phyloP scores from a whole-genome alignment of 2,113 vertebrate genomes.

The Melanostigma gelatinosum region DNA sequence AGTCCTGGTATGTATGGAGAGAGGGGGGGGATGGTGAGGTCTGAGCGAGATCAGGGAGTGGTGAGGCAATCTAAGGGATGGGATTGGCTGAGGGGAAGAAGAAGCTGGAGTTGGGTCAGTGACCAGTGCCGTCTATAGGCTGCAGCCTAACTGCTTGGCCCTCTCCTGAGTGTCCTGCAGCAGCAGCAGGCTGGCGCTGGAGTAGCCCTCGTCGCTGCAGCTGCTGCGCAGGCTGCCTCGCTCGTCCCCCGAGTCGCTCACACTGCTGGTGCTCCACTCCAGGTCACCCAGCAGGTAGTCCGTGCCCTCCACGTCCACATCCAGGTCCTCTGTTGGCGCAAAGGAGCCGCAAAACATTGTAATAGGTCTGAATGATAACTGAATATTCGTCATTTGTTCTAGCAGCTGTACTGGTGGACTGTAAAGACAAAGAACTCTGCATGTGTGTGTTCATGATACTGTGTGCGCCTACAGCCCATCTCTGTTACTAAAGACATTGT shows the following conservation, averaged over 20 bases:
- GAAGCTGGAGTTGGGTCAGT: conserved; percentile 25
- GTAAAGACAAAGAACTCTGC: background rate
- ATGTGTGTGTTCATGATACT: background rate
- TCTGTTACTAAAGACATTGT: background rate
- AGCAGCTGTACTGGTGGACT: background rate
- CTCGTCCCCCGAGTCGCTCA: conserved; percentile 92
- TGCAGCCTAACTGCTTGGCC: conserved; percentile 79
- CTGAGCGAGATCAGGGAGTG: conserved; percentile 29
- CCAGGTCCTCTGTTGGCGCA: conserved; percentile 85
- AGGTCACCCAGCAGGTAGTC: conserved; percentile 90
- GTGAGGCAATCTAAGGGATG: conserved; percentile 15
- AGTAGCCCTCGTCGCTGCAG: conserved; percentile 95
- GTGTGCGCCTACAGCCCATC: background rate
- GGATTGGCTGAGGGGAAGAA: conserved; percentile 27
- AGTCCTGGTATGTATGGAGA: conserved; percentile 27
- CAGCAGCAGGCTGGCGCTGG: conserved; percentile 87
- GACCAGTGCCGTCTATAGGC: conserved; percentile 83
- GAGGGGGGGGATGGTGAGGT: background rate
- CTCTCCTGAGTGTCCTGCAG: conserved; percentile 83
- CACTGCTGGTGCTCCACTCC: conserved; percentile 95
- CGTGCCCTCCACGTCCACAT: conserved; percentile 90
- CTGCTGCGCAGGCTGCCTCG: conserved; percentile 91
- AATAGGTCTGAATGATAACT: background rate
- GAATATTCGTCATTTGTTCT: too few species aligned
- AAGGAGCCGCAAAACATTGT: background rate